Conservation (phyloP, 2,888 invertebrate species). For the Catocala nupta region DNA sequence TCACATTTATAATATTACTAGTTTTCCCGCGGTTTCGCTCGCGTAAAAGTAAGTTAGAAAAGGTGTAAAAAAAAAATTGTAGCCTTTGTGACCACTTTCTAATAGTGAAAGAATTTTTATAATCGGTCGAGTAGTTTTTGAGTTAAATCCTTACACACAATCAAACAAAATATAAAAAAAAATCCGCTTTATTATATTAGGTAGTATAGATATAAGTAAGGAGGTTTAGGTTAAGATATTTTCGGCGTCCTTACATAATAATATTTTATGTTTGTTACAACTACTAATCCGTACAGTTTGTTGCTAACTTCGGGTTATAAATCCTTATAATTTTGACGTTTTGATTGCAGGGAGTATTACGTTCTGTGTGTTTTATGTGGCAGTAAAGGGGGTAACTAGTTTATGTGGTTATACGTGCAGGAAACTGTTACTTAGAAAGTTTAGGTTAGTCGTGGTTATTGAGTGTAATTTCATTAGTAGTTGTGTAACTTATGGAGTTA, state of each 20-base stretch:
- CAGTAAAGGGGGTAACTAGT: constrained; percentile 12
- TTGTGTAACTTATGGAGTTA: no score
- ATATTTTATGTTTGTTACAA: constrained; percentile 31
- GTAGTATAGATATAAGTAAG: no score
- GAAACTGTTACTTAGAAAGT: constrained; percentile 9
- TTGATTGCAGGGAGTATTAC: constrained; percentile 24
- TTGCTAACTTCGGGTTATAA: constrained; percentile 26
- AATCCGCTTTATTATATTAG: no score
- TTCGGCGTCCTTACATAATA: constrained; percentile 19
- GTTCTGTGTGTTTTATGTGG: constrained; percentile 9
- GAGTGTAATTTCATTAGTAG: neutral
- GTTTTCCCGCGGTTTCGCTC: no score
- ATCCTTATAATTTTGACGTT: constrained; percentile 37
- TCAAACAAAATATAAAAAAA: no score
- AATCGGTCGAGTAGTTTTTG: no score
- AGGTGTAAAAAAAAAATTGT: no score
- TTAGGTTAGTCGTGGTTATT: neutral
- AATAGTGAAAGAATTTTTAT: no score
- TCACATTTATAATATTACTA: no score
- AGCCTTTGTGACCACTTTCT: no score
- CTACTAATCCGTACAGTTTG: constrained; percentile 18
- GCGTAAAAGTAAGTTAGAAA: no score
- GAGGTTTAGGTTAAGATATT: neutral
- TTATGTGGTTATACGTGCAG: constrained; percentile 4
- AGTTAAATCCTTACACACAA: no score